Evolutionary conservation across 2,888 invertebrate species (phyloP), one percentile per base, ranked within the genome.

Genomic region (Leistus spinibarbis): DNA sequence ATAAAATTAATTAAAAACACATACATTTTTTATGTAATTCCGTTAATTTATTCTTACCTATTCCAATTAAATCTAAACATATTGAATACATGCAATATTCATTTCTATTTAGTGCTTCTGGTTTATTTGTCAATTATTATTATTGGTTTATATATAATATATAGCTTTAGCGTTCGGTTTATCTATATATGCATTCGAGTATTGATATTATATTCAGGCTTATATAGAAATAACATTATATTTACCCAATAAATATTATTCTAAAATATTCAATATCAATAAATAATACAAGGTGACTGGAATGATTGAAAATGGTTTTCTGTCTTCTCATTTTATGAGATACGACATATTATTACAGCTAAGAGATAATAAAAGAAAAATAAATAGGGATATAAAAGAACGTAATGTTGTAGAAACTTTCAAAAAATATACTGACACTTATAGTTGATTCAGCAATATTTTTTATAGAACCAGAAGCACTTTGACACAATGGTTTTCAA

Each of bases 21-120:
- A 71, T 53, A 64, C 22, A n/a, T n/a, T n/a, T 71, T 27, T 65
- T 63, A 13, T 71, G 65, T 72, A 72, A 65, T 72, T 72, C 72
- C 66, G 54, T 71, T 71, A 54, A 71, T 71, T 69, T 69, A 56
- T 24, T 54, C 56, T 71, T 71, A 71, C 16, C 71, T 71, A 71
- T 3, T 57, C 16, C 20, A 64, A 17, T 71, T 71, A 60, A 71
- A 22, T 71, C 71, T 71, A 71, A 23, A 71, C 63, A 40, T 71
- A 64, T 54, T 20, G 22, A 69, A 54, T 71, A 71, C 71, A 71
- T 71, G 71, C 71, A 71, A 63, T 64, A 19, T 60, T 60, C 60
- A 60, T 70, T 7, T 27, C 71, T 71, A 71, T 60, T 60, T 23
- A 24, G 71, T 71, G 64, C 71, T 71, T 71, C 71, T 71, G 71